Base-by-base conservation (phyloP, 1,140 invertebrate genomes). In the Lutraria rhynchaena region DNA sequence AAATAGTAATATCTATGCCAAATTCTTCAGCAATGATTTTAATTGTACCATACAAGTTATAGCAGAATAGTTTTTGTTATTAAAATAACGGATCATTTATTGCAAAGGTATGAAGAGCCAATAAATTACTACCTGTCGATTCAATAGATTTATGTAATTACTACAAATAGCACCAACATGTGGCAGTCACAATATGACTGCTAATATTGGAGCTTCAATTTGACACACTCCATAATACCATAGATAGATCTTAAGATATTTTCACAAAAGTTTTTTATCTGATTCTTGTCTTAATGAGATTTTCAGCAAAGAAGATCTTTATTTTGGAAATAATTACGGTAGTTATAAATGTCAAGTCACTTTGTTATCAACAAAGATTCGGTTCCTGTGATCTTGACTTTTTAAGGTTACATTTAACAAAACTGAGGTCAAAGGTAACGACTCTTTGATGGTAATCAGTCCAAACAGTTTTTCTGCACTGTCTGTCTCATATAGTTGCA, bases 191-290 rank as follows among this genome's bases (percentile, higher is more conserved):
- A 7, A 41, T 5, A 7, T 41, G 15, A 41, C 15, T 41, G 15
- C 37, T 7, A 41, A 41, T 15, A 41, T 7, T 15, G 15, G 5
- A 7, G 37, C 15, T 5, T 41, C 15, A 7, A 5, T 7, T 41
- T 41, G 5, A 41, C 15, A 15, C 5, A 15, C 15, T 7, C 15
- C 15, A 41, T 41, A 41, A 63, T 37, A 37, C 24, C n/a, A 22
- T 22, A 44, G n/a, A 41, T 67, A 67, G 63, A 67, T 67, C 49
- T 19, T 7, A 24, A 37, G 63, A 67, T 67, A 67, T 46, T 27
- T 9, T 19, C 15, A 67, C 63, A 67, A 67, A 46, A 57, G 5
- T 15, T 1, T 31, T 67, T 67, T 49, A 67, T 46, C 24, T 31
- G 63, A 46, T 46, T 29, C 31, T 49, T 4, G 27, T 46, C 0